Conservation (phyloP, 2,888 invertebrate species). For the Torymus texanus region DNA sequence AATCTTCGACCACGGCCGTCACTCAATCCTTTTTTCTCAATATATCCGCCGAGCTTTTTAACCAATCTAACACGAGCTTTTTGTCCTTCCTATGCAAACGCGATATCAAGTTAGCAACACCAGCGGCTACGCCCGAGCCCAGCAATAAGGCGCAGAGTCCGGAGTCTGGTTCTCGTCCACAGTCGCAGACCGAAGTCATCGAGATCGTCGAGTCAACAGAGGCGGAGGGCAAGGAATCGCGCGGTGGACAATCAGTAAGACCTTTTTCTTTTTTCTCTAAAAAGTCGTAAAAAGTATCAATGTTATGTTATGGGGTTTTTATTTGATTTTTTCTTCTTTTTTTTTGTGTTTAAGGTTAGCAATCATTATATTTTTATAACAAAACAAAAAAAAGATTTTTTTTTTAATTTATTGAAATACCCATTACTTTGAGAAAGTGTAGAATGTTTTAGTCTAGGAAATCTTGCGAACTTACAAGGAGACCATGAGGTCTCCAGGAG, state of each 20-base stretch:
- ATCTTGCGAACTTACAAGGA: too few species aligned
- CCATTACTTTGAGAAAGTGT: too few species aligned
- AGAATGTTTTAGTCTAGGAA: too few species aligned
- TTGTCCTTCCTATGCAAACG: not conserved
- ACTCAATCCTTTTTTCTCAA: not conserved
- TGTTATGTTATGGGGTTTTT: too few species aligned
- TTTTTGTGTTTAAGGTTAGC: too few species aligned
- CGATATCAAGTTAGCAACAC: conserved; percentile 60
- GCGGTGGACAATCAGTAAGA: conserved; percentile 37
- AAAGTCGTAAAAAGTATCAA: too few species aligned
- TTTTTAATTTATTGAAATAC: too few species aligned
- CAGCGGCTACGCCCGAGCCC: conserved; percentile 59
- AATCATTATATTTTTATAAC: too few species aligned
- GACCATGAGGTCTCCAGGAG: too few species aligned
- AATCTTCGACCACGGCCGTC: conserved; percentile 16
- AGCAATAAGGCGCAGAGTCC: conserved; percentile 2
- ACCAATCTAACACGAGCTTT: conserved; percentile 45
- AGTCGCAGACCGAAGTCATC: conserved; percentile 63
- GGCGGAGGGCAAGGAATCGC: conserved; percentile 40
- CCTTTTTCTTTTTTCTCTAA: too few species aligned
- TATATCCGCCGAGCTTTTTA: conserved; percentile 18
- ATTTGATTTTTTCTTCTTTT: too few species aligned
- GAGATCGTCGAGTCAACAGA: conserved; percentile 57
- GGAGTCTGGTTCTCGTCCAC: conserved; percentile 61
- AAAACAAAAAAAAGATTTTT: too few species aligned